phyloP scores from a whole-genome alignment of 2,113 vertebrate species.

The Stegastes partitus region DNA sequence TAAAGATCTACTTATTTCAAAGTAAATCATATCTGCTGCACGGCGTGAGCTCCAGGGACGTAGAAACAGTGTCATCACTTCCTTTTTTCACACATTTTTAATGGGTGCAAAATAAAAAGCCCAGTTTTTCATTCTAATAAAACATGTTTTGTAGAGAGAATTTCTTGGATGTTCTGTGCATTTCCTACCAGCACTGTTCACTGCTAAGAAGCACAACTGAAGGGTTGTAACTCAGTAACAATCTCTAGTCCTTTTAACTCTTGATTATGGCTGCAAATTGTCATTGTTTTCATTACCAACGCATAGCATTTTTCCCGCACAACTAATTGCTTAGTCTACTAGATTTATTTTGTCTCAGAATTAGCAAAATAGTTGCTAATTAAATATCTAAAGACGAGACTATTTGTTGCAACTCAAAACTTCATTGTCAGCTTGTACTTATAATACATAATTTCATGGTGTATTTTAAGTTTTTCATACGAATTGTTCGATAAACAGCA shows the following conservation, averaged over 20 bases:
- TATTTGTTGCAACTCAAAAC: not conserved
- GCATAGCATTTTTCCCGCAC: not conserved
- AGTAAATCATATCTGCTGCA: constrained; percentile 20
- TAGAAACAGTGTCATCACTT: constrained; percentile 8
- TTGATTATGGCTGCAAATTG: not conserved
- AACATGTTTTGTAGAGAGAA: not conserved
- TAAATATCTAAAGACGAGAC: not conserved
- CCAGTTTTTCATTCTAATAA: constrained; percentile 8
- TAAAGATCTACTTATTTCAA: constrained; percentile 51
- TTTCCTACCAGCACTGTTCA: not conserved
- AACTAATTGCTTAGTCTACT: not conserved
- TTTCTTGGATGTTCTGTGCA: not conserved
- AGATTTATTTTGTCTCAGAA: not conserved
- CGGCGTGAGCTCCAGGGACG: constrained; percentile 25
- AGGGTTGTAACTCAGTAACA: not conserved
- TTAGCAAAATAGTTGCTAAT: not conserved
- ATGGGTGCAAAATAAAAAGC: constrained; percentile 24
- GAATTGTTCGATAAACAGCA: no score
- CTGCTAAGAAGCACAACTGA: not conserved
- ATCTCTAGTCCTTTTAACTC: not conserved
- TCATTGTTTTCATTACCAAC: constrained; percentile 15
- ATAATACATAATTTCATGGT: no score
- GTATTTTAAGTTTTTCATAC: no score
- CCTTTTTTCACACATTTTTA: constrained; percentile 30
- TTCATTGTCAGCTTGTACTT: no score